Base-by-base conservation (phyloP, 2,888 invertebrate genomes). In the Kuschelorhynchus macadamiae region DNA sequence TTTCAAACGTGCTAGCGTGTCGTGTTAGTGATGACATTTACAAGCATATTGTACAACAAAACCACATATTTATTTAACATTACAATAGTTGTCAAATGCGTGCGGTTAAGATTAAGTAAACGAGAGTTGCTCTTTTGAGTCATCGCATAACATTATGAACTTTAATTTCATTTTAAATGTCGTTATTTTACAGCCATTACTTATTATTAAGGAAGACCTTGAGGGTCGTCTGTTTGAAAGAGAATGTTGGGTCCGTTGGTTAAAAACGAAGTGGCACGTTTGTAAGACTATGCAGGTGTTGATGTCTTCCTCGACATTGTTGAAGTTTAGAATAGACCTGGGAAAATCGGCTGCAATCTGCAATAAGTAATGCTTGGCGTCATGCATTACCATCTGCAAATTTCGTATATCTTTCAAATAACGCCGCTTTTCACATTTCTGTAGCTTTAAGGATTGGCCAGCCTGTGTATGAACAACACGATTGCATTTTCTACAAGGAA, bases 211-310 rank as follows among this genome's bases (percentile, higher is more conserved):
- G 46, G 62, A 56, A 62, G 62, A 64, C 67, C 69, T 69, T 71
- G 67, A 69, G 63, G 69, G 67, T 62, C 66, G 56, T 55, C 62
- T 68, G 63, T 41, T 56, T 42, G 67, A 71, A 69, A 71, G 69
- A 60, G 69, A 69, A 69, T 41, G 71, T 57, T 52, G 8, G n/a
- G 14, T 21, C 2, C n/a, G 8, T 4, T 55, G 25, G 21, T 21
- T n/a, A 14, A 50, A 32, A 20, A 50, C 12, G 33, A 33, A 16
- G 17, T 17, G 33, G 32, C 50, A 36, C 20, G 33, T 18, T 33
- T 50, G 36, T 12, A 33, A 33, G 12, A 50, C 36, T 50, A 50
- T 36, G n/a, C n/a, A n/a, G n/a, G n/a, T n/a, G n/a, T n/a, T n/a
- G n/a, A n/a, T n/a, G n/a, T n/a, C n/a, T n/a, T n/a, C n/a, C n/a